Evolutionary conservation across 2,888 invertebrate genomes (phyloP).

Genomic region (Galerucella nymphaeae): DNA sequence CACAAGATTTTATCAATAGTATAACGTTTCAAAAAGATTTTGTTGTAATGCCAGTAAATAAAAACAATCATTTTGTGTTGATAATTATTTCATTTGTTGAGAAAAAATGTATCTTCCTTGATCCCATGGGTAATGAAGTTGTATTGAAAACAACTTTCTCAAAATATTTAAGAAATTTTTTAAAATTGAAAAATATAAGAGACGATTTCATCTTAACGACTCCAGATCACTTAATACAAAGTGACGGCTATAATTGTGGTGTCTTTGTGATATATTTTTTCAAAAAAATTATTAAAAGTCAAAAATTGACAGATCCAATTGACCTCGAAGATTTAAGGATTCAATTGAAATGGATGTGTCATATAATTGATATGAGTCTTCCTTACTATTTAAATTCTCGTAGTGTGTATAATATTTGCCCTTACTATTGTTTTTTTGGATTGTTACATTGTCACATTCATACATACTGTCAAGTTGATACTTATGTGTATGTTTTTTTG

Average conservation of each 20-base stretch:
- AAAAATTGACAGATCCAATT: slow-evolving; percentile 1
- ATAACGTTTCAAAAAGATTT: slow-evolving; percentile 9
- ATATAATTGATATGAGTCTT: no score
- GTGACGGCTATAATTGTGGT: no score
- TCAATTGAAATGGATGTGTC: no score
- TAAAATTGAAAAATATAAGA: not conserved
- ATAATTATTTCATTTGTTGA: no score
- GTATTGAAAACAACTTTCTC: not conserved
- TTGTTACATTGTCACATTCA: no score
- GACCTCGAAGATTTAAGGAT: not conserved
- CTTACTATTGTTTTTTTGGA: no score
- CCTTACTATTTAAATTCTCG: no score
- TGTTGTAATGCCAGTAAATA: slow-evolving; percentile 6
- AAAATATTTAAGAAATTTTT: slow-evolving; percentile 15
- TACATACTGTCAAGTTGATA: no score
- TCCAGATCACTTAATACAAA: slow-evolving; percentile 8
- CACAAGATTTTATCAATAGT: not conserved
- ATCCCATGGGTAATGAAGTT: slow-evolving; percentile 12
- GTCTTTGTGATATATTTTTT: slow-evolving; percentile 13
- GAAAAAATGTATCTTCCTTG: slow-evolving; percentile 8
- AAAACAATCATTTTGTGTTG: not conserved
- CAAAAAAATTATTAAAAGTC: not conserved
- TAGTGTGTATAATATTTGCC: no score
- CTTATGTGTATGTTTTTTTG: no score
- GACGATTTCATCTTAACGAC: not conserved